Evolutionary conservation across 2,113 vertebrate genomes (phyloP), one percentile per base, ranked within the genome.

Genomic region (Amazona vittata): DNA sequence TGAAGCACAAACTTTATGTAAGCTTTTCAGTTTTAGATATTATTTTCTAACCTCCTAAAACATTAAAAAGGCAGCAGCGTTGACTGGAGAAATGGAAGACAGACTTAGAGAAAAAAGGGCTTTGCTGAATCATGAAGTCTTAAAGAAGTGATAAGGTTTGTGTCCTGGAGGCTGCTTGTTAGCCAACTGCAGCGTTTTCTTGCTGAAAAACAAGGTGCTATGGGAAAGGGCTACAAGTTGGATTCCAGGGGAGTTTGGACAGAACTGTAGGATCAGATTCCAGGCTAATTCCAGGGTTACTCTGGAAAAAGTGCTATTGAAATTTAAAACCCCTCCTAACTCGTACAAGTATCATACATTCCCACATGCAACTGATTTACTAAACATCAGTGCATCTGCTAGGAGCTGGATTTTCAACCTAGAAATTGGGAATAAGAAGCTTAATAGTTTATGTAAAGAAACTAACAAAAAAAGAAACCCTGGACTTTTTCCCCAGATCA

Each of bases 31-130:
- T 13, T 92, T 94, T 57, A 81, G 62, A 35, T 52, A 55, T 21
- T 83, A 24, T 89, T 94, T 93, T 90, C 77, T 79, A 89, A 73
- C n/a, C 62, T 77, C 25, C 31, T 37, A 64, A 92, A 93, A 74
- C 70, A 52, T 70, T 65, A 44, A 53, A 91, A 87, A 85, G 44
- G 83, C 21, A 60, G 62, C 43, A 86, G 24, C 46, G 43, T 53
- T 77, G 79, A 83, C 69, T 80, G 43, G 53, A 4, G 37, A 63
- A 85, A 67, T 0, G 8, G 39, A 50, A 37, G 20, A 15, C 24
- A 76, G 77, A 47, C 33, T 47, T 71, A 17, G 20, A 67, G 37
- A 63, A 81, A 82, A 86, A 75, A 60, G 44, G 43, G 11, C 77
- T 73, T 73, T 73, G n/a, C 83, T 69, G 65, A 89, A 89, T 89